phyloP scores from a whole-genome alignment of 2,888 invertebrate genomes.

The Sinhomidia bicolor region DNA sequence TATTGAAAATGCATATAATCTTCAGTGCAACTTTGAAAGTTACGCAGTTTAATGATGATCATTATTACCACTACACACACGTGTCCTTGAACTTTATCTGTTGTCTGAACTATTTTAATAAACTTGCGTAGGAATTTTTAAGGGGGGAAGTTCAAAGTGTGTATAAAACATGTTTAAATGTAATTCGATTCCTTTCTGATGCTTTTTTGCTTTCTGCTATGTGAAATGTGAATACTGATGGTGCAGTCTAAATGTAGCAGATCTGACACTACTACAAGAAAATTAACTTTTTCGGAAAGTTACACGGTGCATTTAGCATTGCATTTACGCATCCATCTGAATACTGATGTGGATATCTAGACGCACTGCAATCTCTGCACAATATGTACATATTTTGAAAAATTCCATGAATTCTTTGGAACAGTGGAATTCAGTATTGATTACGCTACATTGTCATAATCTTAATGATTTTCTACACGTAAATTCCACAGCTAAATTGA shows the following conservation, averaged over 20 bases:
- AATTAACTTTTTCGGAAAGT: too few relatives aligned
- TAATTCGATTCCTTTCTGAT: neutral
- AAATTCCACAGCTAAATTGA: constrained; percentile 16
- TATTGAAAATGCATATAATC: too few relatives aligned
- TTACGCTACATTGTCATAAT: constrained; percentile 28
- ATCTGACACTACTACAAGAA: too few relatives aligned
- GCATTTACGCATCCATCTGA: too few relatives aligned
- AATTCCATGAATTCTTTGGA: constrained; percentile 43
- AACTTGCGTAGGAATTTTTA: constrained; percentile 47
- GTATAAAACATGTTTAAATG: neutral
- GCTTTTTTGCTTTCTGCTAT: neutral
- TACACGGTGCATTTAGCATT: too few relatives aligned
- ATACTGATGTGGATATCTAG: too few relatives aligned
- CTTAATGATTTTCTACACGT: constrained; percentile 56
- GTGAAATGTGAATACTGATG: neutral
- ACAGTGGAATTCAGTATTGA: neutral
- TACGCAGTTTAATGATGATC: neutral
- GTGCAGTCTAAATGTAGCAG: too few relatives aligned
- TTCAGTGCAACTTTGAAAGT: neutral
- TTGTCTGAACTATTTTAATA: constrained; percentile 63
- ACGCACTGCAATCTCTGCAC: too few relatives aligned
- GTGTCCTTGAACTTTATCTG: constrained; percentile 43
- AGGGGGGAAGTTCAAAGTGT: neutral
- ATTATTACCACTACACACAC: too few relatives aligned
- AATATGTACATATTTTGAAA: constrained; percentile 9